Evolutionary conservation across 2,797 vertebrate genomes (phyloP).

Genomic region (Betta splendens): DNA sequence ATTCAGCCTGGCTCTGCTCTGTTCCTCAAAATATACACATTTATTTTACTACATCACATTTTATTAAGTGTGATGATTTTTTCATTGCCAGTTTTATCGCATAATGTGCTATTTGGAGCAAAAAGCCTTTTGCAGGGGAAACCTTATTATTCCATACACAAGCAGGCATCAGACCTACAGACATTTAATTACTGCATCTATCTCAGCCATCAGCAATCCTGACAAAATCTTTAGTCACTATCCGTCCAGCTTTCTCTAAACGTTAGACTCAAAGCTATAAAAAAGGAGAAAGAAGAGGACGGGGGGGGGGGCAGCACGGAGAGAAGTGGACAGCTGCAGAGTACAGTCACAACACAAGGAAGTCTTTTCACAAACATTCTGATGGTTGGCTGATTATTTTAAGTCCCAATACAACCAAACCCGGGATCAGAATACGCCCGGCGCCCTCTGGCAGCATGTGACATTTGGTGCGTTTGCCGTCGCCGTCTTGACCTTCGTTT

Average conservation of each 20-base stretch:
- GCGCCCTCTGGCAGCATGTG: constrained; percentile 27
- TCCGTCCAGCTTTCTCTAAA: background rate
- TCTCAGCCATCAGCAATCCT: no score
- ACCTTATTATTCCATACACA: no score
- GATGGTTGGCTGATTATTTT: constrained; percentile 36
- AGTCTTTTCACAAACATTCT: constrained; percentile 26
- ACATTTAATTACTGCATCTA: no score
- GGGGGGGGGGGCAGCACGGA: background rate
- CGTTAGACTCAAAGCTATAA: background rate
- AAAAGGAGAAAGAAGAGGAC: background rate
- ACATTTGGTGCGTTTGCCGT: constrained; percentile 49
- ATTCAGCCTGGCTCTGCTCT: constrained; percentile 10
- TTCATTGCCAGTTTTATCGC: no score
- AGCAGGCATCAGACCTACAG: no score
- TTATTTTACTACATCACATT: background rate
- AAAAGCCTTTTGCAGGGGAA: no score
- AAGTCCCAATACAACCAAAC: constrained; percentile 19
- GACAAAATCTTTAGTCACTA: background rate
- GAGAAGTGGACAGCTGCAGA: constrained; percentile 3
- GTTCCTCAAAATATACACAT: constrained; percentile 6
- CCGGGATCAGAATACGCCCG: constrained; percentile 10
- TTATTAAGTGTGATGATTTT: no score
- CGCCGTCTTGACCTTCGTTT: constrained; percentile 36
- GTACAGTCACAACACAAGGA: constrained; percentile 17
- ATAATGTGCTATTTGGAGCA: no score